phyloP scores from a whole-genome alignment of 2,888 invertebrate species.

The Athetis lepigone region DNA sequence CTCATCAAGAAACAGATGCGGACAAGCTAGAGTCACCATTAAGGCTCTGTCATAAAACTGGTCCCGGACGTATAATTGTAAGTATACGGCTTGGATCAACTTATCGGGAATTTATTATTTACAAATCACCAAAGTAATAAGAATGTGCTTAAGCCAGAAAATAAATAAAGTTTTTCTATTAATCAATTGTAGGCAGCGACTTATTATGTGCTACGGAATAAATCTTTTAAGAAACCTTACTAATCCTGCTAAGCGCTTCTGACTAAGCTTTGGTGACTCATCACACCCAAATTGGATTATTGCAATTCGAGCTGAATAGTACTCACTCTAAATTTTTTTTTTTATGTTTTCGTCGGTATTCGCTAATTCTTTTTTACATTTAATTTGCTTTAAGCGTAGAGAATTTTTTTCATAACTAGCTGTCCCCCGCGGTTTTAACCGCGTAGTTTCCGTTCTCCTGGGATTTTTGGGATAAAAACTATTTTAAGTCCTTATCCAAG shows the following conservation, averaged over 20 bases:
- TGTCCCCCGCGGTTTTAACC: no score
- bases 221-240: slow-evolving; percentile 22
- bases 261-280: slow-evolving; percentile 27
- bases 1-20: slow-evolving; percentile 77
- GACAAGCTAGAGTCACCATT: slow-evolving; percentile 76
- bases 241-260: slow-evolving; percentile 15
- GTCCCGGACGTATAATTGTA: slow-evolving; percentile 72
- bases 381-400: no score
- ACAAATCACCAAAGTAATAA: background rate
- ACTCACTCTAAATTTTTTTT: no score
- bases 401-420: no score
- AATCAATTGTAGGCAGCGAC: no score
- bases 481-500: no score
- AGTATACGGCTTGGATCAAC: slow-evolving; percentile 59
- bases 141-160: no score
- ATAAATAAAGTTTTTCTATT: no score
- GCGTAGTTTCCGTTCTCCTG: no score
- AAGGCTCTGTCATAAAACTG: slow-evolving; percentile 79
- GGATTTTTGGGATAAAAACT: no score
- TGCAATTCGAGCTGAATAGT: slow-evolving; percentile 11
- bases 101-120: slow-evolving; percentile 11
- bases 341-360: no score
- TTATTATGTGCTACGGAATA: background rate
- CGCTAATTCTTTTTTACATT: no score
- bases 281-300: slow-evolving; percentile 23